phyloP scores from a whole-genome alignment of 2,113 vertebrate genomes.

The Trematomus loennbergii region DNA sequence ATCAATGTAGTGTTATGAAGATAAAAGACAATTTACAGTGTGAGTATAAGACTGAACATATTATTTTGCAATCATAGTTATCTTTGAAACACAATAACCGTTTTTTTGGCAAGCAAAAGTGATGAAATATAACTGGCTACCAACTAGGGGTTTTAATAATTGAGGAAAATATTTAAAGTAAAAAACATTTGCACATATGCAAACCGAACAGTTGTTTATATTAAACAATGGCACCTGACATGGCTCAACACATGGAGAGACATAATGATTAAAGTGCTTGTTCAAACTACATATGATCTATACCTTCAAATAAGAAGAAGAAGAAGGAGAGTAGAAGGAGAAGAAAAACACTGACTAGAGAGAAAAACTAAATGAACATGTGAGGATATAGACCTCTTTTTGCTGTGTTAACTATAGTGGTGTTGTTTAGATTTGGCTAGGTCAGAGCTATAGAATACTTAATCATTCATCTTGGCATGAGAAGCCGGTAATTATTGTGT shows the following conservation, averaged over 20 bases:
- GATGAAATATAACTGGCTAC: constrained; percentile 4
- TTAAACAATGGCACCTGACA: constrained; percentile 5
- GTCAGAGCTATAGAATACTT: too few relatives aligned
- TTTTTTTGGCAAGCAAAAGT: too few relatives aligned
- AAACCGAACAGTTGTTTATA: constrained; percentile 24
- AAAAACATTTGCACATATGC: background rate
- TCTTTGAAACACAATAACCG: background rate
- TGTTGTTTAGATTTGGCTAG: too few relatives aligned
- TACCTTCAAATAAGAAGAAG: too few relatives aligned
- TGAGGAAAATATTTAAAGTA: background rate
- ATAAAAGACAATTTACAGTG: background rate
- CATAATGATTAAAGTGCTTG: constrained; percentile 44
- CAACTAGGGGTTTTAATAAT: background rate
- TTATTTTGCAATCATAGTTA: background rate
- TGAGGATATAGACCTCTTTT: too few relatives aligned
- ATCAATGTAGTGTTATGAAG: background rate
- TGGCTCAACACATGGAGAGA: constrained; percentile 1
- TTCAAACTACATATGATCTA: too few relatives aligned
- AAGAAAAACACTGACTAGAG: too few relatives aligned
- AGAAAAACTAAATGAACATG: too few relatives aligned
- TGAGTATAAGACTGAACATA: background rate
- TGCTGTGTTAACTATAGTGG: too few relatives aligned
- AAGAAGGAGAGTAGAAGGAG: too few relatives aligned
- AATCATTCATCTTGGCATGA: too few relatives aligned
- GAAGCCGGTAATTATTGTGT: too few relatives aligned